Evolutionary conservation across 2,888 invertebrate genomes (phyloP).

Genomic region (Cheilosia vulpina): DNA sequence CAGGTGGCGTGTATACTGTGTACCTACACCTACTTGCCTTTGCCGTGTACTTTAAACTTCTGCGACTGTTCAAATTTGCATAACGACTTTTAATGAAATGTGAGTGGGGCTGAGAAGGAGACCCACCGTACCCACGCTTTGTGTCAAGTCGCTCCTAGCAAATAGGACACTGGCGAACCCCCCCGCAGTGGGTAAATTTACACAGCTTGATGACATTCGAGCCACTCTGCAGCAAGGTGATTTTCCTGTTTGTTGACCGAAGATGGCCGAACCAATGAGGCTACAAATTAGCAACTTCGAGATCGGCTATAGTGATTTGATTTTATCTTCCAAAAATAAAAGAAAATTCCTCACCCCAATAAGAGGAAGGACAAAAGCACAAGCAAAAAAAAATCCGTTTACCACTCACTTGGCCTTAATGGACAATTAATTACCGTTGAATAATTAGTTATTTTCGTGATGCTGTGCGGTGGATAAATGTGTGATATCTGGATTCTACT

Average conservation of each 20-base stretch:
- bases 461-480: conserved; percentile 55
- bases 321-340: conserved; percentile 19
- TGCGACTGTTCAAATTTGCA: conserved; percentile 59
- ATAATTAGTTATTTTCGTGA: conserved; percentile 75
- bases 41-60: conserved; percentile 53
- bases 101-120: conserved; percentile 21
- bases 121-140: not conserved
- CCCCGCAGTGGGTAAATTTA: conserved; percentile 37
- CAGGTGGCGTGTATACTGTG: conserved; percentile 1
- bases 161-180: too few relatives aligned
- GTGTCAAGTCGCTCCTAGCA: not conserved
- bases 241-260: conserved; percentile 65
- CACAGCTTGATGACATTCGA: conserved; percentile 36
- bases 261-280: conserved; percentile 58
- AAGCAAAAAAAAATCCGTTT: conserved; percentile 12
- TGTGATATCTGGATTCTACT: conserved; percentile 65
- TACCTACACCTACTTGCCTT: conserved; percentile 29
- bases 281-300: conserved; percentile 47
- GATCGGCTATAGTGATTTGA: conserved; percentile 28
- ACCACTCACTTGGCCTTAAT: conserved; percentile 61
- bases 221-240: conserved; percentile 26
- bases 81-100: conserved; percentile 72
- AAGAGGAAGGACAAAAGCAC: conserved; percentile 9
- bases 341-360: not conserved
- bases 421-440: conserved; percentile 75